A percentile compares a stretch with the other conserved stretches of the same genome.
phyloP scores from a whole-genome alignment of 2,888 invertebrate species.

The Mythimna ferrago region DNA sequence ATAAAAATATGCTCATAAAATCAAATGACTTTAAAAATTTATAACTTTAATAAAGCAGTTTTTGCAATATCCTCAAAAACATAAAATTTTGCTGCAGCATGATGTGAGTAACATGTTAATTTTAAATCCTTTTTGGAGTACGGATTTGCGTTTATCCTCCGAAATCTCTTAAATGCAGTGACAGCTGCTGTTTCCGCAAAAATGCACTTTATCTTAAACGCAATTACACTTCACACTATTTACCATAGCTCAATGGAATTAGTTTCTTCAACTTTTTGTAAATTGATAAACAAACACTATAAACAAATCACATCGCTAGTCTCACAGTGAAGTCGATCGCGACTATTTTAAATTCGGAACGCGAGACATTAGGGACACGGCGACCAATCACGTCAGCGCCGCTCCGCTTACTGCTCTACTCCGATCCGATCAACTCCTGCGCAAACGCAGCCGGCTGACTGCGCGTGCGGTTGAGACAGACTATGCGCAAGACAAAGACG shows the following conservation, averaged over 20 bases:
- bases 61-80: slow-evolving; percentile 10
- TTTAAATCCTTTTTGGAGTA: slow-evolving; percentile 61
- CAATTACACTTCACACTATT: slow-evolving; percentile 71
- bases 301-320: slow-evolving; percentile 78
- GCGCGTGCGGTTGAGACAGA: slow-evolving; percentile 78
- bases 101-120: slow-evolving; percentile 56
- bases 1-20: slow-evolving; percentile 48
- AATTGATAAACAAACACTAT: slow-evolving; percentile 67
- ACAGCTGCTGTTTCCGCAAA: slow-evolving; percentile 78
- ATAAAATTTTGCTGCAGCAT: slow-evolving; percentile 60
- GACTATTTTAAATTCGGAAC: slow-evolving; percentile 82
- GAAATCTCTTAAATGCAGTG: slow-evolving; percentile 70
- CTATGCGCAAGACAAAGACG: slow-evolving; percentile 71
- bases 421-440: slow-evolving; percentile 85
- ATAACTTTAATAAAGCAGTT: slow-evolving; percentile 13
- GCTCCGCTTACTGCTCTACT: slow-evolving; percentile 86
- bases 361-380: slow-evolving; percentile 71
- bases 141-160: slow-evolving; percentile 67
- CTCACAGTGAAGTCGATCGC: slow-evolving; percentile 78
- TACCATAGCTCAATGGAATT: slow-evolving; percentile 68
- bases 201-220: slow-evolving; percentile 68
- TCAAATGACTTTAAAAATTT: slow-evolving; percentile 16
- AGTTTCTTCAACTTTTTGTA: slow-evolving; percentile 38
- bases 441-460: slow-evolving; percentile 77
- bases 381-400: slow-evolving; percentile 86